Conservation (phyloP, 2,888 invertebrate genomes). For the Chamaedrilus cognettii region DNA sequence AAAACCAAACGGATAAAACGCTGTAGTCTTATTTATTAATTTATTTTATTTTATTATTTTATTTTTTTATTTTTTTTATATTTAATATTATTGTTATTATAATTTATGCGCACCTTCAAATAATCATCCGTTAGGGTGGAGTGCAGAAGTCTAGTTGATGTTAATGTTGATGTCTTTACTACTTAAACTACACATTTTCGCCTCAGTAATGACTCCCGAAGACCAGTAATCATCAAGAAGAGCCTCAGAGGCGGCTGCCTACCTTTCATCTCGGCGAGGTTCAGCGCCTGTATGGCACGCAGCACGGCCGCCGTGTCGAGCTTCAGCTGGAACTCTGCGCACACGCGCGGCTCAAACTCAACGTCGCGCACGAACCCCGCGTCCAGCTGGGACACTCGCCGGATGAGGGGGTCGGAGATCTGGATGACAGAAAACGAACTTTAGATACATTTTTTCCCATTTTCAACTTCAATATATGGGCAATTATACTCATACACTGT, state of each 20-base stretch:
- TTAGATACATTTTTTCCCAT: not conserved
- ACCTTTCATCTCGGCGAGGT: constrained; percentile 93
- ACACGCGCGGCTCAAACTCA: constrained; percentile 72
- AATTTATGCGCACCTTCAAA: too few species aligned
- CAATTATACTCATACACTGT: not conserved
- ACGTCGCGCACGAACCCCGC: constrained; percentile 84
- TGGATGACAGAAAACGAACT: constrained; percentile 54
- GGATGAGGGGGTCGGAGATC: constrained; percentile 88
- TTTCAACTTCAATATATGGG: constrained; percentile 49
- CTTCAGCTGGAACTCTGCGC: constrained; percentile 61
- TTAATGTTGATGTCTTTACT: constrained; percentile 86
- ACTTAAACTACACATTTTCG: too few species aligned
- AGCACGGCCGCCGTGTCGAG: constrained; percentile 89
- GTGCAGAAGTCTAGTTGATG: constrained; percentile 84
- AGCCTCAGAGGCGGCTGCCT: not conserved
- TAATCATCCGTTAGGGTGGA: too few species aligned
- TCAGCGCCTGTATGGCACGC: constrained; percentile 87
- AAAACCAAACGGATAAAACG: too few species aligned
- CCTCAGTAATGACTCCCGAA: not conserved
- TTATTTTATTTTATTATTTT: too few species aligned
- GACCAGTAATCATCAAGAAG: not conserved
- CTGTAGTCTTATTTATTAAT: too few species aligned
- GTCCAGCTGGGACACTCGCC: constrained; percentile 84
- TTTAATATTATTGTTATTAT: too few species aligned
- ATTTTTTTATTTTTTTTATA: not conserved